Evolutionary conservation across 1,140 invertebrate species (phyloP).

Genomic region (Mercenaria mercenaria): DNA sequence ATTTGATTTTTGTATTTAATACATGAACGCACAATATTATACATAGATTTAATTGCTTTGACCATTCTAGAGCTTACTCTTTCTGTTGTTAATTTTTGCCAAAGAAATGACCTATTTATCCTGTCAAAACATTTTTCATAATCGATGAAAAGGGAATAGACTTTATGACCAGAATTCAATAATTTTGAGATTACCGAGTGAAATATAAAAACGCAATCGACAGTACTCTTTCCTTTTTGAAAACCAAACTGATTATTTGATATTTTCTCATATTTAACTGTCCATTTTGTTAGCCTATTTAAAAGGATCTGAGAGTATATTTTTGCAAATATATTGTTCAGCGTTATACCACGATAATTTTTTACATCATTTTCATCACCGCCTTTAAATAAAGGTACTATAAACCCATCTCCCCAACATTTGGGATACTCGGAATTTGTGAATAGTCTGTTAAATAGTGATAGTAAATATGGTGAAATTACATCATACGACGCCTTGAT

Average conservation of each 20-base stretch:
- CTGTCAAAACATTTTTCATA: conserved; percentile 40
- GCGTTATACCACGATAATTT: neutral
- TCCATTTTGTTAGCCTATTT: conserved; percentile 2
- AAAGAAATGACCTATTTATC: neutral
- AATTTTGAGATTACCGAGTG: conserved; percentile 4
- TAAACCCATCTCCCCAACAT: neutral
- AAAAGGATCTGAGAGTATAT: neutral
- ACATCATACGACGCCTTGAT: neutral
- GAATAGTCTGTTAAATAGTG: neutral
- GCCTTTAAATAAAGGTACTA: neutral
- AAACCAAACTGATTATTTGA: neutral
- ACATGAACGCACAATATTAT: neutral
- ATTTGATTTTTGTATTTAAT: neutral
- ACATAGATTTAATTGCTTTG: conserved; percentile 1
- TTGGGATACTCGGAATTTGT: neutral
- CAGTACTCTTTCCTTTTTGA: neutral
- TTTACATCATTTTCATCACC: neutral
- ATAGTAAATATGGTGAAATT: neutral
- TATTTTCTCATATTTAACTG: neutral
- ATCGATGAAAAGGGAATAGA: neutral
- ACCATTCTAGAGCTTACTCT: conserved; percentile 29
- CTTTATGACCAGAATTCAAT: neutral
- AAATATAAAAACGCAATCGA: neutral
- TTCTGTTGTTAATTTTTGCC: conserved; percentile 13
- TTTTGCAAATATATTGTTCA: neutral